Evolutionary conservation across 2,797 vertebrate genomes (phyloP), one percentile per base, ranked within the genome.

Genomic region (Pygocentrus nattereri): DNA sequence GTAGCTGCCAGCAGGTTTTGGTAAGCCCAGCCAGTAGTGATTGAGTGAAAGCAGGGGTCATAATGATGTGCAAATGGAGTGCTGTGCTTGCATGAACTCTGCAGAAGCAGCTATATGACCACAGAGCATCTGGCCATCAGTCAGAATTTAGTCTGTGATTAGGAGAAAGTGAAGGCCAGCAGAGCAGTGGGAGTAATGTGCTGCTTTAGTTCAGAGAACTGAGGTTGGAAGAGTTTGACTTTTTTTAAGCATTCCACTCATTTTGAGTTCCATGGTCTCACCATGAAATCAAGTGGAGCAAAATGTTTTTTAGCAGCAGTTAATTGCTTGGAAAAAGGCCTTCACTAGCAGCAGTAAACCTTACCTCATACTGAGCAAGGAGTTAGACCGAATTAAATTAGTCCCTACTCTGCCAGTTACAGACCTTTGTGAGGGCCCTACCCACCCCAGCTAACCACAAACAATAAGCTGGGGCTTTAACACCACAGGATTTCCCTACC

Each of bases 41-140:
- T 62, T 73, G 78, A 85, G 74, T 59, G 54, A 67, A 62, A 0
- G 41, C 50, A 50, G 18, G 56, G 44, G 34, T 72, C 81, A 50
- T 82, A 86, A 82, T 86, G 74, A 90, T 82, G 81, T 78, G 85
- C 83, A 88, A 87, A 82, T 76, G 68, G 83, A 23, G 73, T 76
- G 81, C 80, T 56, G 52, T 87, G 84, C 87, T 91, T 84, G 87
- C 82, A 59, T 82, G 79, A 65, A 72, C 64, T 34, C 50, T 23
- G 30, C 81, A 71, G 78, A 81, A 58, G 74, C 44, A 31, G 75
- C 25, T 73, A 69, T 72, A 68, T 59, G 56, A 83, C 71, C 61
- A 75, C 77, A 34, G 75, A 74, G 56, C 61, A 76, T 70, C 85
- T 82, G 86, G 84, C 83, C 81, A 74, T 85, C 76, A 84, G 79